phyloP scores from a whole-genome alignment of 2,797 vertebrate species.

The Sebastes iracundus region DNA sequence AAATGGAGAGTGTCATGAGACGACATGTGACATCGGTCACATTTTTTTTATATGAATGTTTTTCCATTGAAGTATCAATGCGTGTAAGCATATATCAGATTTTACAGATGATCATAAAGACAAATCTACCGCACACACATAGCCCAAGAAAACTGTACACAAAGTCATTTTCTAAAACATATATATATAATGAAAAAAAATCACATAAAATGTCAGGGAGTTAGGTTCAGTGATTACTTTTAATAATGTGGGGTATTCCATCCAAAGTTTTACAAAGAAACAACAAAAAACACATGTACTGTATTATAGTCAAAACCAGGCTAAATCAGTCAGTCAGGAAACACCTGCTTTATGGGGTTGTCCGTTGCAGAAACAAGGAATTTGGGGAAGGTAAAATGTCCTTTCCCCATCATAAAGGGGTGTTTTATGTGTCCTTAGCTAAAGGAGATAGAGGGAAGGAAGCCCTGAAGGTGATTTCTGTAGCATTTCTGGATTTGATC shows the following conservation, averaged over 20 bases:
- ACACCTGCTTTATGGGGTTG: background rate
- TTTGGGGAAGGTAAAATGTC: background rate
- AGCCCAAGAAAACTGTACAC: background rate
- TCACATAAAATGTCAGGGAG: background rate
- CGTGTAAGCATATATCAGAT: background rate
- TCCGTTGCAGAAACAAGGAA: background rate
- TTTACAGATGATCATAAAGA: background rate
- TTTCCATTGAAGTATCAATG: background rate
- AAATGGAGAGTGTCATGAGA: background rate
- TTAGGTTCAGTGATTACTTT: background rate
- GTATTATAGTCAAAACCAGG: background rate
- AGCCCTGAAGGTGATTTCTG: background rate
- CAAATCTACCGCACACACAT: background rate
- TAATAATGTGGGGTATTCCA: background rate
- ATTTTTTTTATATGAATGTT: background rate
- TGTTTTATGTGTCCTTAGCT: conserved; percentile 1
- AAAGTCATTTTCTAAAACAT: background rate
- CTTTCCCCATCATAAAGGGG: background rate
- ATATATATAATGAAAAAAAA: background rate
- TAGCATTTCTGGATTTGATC: background rate
- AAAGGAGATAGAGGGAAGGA: background rate
- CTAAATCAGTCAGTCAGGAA: background rate
- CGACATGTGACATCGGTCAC: conserved; percentile 3
- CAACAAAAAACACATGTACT: background rate
- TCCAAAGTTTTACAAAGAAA: background rate